Evolutionary conservation across 2,888 invertebrate species (phyloP), one percentile per base, ranked within the genome.

Genomic region (Platynereis dumerilii): DNA sequence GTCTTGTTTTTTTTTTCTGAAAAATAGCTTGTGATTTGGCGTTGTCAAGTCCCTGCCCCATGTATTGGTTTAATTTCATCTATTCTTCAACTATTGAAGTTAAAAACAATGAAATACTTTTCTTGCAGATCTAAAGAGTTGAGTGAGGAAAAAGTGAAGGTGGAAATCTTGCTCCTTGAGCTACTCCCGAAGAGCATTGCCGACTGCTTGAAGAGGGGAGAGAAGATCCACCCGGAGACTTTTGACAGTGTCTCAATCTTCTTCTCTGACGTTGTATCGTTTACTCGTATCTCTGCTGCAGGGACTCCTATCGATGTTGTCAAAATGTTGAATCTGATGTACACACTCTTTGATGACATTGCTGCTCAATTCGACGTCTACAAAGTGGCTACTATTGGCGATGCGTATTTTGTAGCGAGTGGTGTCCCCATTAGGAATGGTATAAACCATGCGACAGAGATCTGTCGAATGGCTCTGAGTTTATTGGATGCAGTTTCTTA

Each of bases 361-460:
- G 7, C 48, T 48, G 48, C 7, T n/a, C 7, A 5, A 7, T 48
- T 10, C 22, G 48, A 48, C 17, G 48, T 48, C 3, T 48, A 48
- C n/a, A 48, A 48, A 22, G 48, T 48, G 7, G 48, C 48, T 15
- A 48, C 48, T 48, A 48, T 48, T n/a, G 48, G 48, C 7, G 48
- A 48, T 48, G 48, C 48, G 3, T 48, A 48, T n/a, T 20, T 48
- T 7, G 48, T 48, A 3, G 48, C 48, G 3, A 22, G 48, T 48
- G 58, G 58, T 22, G 28, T 58, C 12, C 58, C 58, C 15, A 58
- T 44, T 22, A 34, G 29, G 17, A 58, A 42, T 44, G 58, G 58
- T 2, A 29, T 26, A 17, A 34, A 28, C 20, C 58, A 58, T 22
- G 44, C 58, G 7, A 28, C n/a, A 34, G 58, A 58, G 58, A 58